These are phyloP conservation scores for Molorchus minor DNA, from an alignment of 2,888 invertebrate genomes.

Conservation along the genomic window DNA sequence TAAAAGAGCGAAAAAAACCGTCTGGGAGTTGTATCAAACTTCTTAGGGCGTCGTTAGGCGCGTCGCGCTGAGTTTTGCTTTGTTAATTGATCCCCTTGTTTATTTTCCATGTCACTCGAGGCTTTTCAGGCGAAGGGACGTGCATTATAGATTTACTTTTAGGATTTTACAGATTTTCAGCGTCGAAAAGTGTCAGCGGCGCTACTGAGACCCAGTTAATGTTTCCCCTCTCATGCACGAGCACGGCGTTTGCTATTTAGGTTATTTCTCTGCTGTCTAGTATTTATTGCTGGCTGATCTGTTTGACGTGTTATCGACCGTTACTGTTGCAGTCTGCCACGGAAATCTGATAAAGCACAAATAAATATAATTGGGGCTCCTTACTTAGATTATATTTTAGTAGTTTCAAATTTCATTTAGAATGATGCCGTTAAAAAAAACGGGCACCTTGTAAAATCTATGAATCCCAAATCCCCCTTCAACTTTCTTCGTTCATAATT, in stretches of 20 bases:
- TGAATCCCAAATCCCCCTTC: no score
- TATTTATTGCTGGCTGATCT: constrained; percentile 12
- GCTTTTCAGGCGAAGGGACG: not conserved
- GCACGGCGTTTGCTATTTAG: constrained; percentile 20
- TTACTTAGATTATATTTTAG: no score
- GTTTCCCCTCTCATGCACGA: constrained; percentile 15
- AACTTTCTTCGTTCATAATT: no score
- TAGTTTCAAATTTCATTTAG: no score
- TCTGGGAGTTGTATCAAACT: not conserved
- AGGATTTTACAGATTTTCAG: not conserved
- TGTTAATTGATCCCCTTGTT: constrained; percentile 5
- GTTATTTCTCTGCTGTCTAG: constrained; percentile 5
- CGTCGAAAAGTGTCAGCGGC: not conserved
- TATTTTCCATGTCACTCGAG: not conserved
- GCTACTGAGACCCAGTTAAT: constrained; percentile 15
- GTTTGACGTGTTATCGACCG: not conserved
- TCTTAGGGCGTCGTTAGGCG: not conserved
- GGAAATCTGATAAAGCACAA: constrained; percentile 9
- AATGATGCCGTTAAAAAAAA: no score
- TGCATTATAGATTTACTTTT: constrained; percentile 9
- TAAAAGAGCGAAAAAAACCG: not conserved
- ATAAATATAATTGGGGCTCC: not conserved
- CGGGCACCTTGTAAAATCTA: no score
- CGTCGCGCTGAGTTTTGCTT: constrained; percentile 9
- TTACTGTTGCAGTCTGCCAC: not conserved